Evolutionary conservation across 2,113 vertebrate genomes (phyloP).

Genomic region (Sceloporus tristichus): DNA sequence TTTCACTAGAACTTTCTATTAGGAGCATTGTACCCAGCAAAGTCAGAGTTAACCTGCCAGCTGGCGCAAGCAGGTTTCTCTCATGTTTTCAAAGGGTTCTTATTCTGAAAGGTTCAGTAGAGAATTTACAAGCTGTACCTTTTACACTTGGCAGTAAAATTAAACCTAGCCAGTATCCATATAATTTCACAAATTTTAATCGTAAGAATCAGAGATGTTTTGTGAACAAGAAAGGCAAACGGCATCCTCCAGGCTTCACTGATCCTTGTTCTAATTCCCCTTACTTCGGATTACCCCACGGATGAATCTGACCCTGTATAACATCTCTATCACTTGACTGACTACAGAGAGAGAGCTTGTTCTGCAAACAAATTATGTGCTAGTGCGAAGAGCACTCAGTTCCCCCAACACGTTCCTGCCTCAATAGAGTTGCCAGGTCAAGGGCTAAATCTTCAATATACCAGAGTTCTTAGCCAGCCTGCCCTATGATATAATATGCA

Average conservation of each 20-base stretch:
- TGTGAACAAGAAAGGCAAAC: neutral
- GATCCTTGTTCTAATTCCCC: constrained; percentile 31
- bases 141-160: neutral
- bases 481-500: constrained; percentile 44
- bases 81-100: neutral
- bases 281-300: neutral
- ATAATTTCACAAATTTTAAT: constrained; percentile 11
- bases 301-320: constrained; percentile 39
- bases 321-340: constrained; percentile 5
- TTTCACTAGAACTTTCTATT: neutral
- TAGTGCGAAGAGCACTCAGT: constrained; percentile 31
- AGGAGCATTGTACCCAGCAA: neutral
- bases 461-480: constrained; percentile 51
- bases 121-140: neutral
- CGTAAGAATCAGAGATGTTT: constrained; percentile 15
- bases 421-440: constrained; percentile 40
- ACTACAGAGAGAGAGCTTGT: constrained; percentile 29
- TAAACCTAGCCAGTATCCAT: neutral
- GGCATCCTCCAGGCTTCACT: neutral
- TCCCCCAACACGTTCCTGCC: neutral
- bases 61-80: neutral
- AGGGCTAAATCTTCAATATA: constrained; percentile 53
- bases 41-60: neutral
- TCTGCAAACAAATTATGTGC: constrained; percentile 3
- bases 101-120: neutral